Evolutionary conservation across 2,797 vertebrate genomes (phyloP), one percentile per base, ranked within the genome.

Genomic region (Australoheros facetus): DNA sequence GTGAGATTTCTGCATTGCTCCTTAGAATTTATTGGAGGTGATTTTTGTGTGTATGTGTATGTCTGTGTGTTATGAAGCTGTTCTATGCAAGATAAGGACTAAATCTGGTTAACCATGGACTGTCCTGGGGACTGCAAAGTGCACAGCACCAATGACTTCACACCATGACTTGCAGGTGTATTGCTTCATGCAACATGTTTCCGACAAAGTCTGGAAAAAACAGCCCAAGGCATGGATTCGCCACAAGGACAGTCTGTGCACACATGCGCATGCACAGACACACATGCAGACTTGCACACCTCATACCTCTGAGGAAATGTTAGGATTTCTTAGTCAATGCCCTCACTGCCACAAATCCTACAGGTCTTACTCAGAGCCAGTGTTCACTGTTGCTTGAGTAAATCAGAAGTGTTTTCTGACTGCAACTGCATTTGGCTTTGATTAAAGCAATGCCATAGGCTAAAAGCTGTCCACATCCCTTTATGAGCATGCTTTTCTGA

Each of bases 401-500:
- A 95, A 95, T 95, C 93, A 88, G 87, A 94, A 94, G 93, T 94
- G 94, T 95, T 94, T 93, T 92, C 89, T 94, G 92, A 95, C 93
- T 95, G 90, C 92, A 90, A 95, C 90, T 82, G 87, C 92, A 87
- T 94, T 93, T 94, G 94, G 90, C 78, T 95, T 94, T 95, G 93
- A 96, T 95, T 95, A 95, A 96, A 96, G 93, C 86, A 90, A 94
- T 92, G 94, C 95, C 92, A 90, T 83, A 21, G 95, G 96, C 94
- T 96, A 96, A 90, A 95, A 95, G 82, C 94, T 95, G 95, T 96
- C 95, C 84, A 93, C 90, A 94, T 89, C 82, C 85, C 87, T 96
- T 96, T 93, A 94, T 93, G 88, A 96, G 90, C 91, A 95, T 93
- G 93, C 87, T 95, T 96, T 95, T 92, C 92, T 96, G 95, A 96